phyloP scores from a whole-genome alignment of 2,113 vertebrate genomes.

The Aptenodytes forsteri region DNA sequence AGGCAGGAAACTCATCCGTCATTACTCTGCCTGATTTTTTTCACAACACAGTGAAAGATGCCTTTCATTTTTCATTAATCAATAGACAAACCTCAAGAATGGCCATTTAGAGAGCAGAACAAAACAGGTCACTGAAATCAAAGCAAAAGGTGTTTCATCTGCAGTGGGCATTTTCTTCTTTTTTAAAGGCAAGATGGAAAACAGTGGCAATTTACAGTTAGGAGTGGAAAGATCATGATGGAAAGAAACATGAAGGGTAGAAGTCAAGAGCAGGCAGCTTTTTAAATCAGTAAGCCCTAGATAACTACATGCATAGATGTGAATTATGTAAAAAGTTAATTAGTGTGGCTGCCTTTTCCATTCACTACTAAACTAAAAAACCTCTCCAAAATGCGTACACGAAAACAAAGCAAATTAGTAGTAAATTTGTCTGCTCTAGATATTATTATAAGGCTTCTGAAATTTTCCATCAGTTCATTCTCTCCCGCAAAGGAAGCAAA shows the following conservation, averaged over 20 bases:
- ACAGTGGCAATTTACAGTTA: background rate
- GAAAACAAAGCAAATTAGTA: background rate
- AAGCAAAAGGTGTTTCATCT: background rate
- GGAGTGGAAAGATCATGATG: background rate
- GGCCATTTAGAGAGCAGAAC: background rate
- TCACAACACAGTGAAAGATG: background rate
- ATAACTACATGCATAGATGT: background rate
- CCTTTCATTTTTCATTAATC: background rate
- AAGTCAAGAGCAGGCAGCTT: background rate
- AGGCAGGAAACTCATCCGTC: background rate
- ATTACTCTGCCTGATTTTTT: background rate
- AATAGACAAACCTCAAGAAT: background rate
- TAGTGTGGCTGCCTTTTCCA: background rate
- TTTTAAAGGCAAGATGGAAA: background rate
- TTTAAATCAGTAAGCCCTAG: background rate
- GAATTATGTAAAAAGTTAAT: background rate
- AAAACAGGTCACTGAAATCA: background rate
- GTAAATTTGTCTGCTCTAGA: background rate
- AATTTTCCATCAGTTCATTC: background rate
- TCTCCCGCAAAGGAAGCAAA: background rate
- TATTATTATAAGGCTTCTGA: background rate
- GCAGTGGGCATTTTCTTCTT: background rate
- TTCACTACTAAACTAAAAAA: background rate
- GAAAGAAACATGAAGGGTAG: background rate
- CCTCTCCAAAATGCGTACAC: rapidly evolving